These are phyloP conservation scores for Nipponia nippon DNA, from an alignment of 2,113 vertebrate genomes.

Conservation along the genomic window DNA sequence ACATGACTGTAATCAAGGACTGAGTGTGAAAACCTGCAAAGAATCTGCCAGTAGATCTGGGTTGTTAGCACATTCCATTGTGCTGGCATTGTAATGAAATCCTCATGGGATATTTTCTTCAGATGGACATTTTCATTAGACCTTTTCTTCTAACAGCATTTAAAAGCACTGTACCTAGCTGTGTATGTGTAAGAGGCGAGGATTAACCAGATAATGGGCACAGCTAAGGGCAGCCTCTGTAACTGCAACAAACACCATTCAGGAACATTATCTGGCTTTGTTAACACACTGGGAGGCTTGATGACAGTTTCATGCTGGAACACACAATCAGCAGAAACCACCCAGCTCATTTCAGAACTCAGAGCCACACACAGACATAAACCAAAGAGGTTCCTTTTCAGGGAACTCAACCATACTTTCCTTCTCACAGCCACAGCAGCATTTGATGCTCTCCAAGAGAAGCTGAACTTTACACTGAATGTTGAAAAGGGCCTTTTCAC, in stretches of 20 bases:
- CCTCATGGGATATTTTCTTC: not conserved
- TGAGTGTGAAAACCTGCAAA: not conserved
- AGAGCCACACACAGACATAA: not conserved
- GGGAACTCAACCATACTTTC: not conserved
- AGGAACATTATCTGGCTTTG: not conserved
- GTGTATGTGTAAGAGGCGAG: not conserved
- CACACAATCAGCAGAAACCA: not conserved
- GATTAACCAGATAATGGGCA: not conserved
- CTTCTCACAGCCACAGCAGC: constrained; percentile 12
- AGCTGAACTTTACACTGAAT: constrained; percentile 16
- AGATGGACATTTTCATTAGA: not conserved
- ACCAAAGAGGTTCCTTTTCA: not conserved
- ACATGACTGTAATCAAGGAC: not conserved
- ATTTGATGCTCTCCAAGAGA: constrained; percentile 17
- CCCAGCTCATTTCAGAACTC: not conserved
- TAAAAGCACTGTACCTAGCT: not conserved
- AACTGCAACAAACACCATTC: not conserved
- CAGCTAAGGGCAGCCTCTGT: not conserved
- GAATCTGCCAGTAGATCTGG: not conserved
- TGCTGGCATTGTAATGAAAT: not conserved
- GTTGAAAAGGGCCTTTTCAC: constrained; percentile 33
- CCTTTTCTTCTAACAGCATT: not conserved
- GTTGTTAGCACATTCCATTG: not conserved
- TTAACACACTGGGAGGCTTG: not conserved
- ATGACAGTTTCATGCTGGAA: fast-evolving